Evolutionary conservation across 30 jellyfish, hydroid and myxozoan species (phyloP).

Genomic region (Hydractinia echinata): DNA sequence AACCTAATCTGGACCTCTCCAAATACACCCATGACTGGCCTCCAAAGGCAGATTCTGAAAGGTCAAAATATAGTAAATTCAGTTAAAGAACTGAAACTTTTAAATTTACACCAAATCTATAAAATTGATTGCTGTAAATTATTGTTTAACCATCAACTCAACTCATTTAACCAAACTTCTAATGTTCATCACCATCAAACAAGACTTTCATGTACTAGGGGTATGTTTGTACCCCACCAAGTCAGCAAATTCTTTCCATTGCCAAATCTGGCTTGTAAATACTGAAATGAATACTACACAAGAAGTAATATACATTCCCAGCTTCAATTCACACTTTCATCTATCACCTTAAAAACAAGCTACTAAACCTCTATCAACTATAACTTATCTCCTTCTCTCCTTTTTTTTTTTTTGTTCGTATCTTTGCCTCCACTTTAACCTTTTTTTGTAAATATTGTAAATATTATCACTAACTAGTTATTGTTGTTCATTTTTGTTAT

Average conservation of each 20-base stretch:
- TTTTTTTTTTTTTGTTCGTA: too few species aligned
- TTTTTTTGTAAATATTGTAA: too few species aligned
- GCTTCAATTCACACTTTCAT: neutral
- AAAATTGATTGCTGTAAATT: neutral
- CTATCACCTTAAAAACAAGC: neutral
- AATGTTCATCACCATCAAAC: neutral
- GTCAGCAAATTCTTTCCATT: neutral
- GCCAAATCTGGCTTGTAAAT: neutral
- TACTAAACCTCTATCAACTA: too few species aligned
- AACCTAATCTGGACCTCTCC: slow-evolving; percentile 17
- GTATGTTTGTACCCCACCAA: neutral
- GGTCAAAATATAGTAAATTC: neutral
- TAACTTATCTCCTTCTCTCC: too few species aligned
- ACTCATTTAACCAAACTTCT: neutral
- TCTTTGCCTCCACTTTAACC: too few species aligned
- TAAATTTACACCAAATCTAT: neutral
- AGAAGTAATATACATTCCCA: neutral
- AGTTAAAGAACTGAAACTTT: too few species aligned
- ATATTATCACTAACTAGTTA: too few species aligned
- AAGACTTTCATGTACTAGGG: neutral
- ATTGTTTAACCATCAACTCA: neutral
- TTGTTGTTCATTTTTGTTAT: too few species aligned
- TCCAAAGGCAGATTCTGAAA: neutral
- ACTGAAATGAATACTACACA: neutral
- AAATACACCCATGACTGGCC: neutral